Conservation (phyloP, 2,113 vertebrate species). For the Xiphophorus hellerii region DNA sequence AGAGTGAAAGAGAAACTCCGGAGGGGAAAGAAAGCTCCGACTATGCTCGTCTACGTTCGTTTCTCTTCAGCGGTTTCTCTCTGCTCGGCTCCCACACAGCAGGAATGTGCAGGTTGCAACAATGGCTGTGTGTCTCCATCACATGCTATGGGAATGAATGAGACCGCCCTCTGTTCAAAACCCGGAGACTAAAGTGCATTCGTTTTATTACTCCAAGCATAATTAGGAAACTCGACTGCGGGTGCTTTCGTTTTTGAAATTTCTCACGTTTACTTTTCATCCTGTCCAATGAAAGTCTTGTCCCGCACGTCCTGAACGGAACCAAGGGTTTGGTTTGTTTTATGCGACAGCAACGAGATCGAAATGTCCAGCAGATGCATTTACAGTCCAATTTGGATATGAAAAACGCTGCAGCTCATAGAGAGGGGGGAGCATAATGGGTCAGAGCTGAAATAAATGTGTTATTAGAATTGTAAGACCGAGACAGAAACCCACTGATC, state of each 20-base stretch:
- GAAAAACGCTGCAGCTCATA: background rate
- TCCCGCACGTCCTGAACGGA: background rate
- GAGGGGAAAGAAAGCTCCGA: slow-evolving; percentile 48
- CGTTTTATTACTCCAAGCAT: slow-evolving; percentile 1
- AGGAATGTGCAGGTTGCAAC: slow-evolving; percentile 73
- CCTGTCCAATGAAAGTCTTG: too few species aligned
- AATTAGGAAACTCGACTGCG: background rate
- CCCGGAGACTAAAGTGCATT: slow-evolving; percentile 8
- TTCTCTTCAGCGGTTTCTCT: slow-evolving; percentile 60
- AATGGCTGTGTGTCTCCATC: background rate
- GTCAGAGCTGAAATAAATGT: background rate
- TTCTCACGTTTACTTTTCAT: background rate
- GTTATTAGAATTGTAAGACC: too few species aligned
- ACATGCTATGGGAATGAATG: background rate
- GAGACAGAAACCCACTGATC: too few species aligned
- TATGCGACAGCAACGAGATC: background rate
- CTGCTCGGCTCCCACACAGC: slow-evolving; percentile 73
- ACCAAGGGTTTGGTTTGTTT: background rate
- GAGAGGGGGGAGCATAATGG: background rate
- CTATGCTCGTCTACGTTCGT: slow-evolving; percentile 57
- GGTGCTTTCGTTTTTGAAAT: background rate
- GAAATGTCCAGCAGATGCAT: background rate
- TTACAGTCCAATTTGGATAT: background rate
- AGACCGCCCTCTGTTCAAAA: slow-evolving; percentile 9
- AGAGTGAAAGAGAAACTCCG: slow-evolving; percentile 59